phyloP scores from a whole-genome alignment of 2,113 vertebrate genomes.

The Capra hircus region DNA sequence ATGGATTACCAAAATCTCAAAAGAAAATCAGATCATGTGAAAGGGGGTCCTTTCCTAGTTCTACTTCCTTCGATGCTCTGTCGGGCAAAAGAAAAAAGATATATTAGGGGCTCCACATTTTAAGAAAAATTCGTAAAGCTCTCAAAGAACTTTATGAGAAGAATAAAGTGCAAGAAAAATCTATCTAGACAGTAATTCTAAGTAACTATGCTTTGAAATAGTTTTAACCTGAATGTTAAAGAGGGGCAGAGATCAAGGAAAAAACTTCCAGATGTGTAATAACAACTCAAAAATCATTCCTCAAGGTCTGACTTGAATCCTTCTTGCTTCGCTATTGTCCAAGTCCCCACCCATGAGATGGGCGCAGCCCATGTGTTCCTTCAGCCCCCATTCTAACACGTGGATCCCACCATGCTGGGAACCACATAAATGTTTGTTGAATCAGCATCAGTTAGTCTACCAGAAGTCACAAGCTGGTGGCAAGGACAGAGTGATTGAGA shows the following conservation, averaged over 20 bases:
- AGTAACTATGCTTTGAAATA: background rate
- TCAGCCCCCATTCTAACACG: background rate
- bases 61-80: background rate
- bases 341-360: accelerated
- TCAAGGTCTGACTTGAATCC: background rate
- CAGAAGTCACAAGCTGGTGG: background rate
- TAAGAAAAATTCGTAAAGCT: background rate
- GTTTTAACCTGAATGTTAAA: background rate
- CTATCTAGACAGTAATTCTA: background rate
- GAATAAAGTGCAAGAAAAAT: background rate
- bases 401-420: background rate
- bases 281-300: background rate
- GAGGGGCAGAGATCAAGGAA: background rate
- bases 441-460: background rate
- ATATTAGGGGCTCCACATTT: background rate
- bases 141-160: background rate
- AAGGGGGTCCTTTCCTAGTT: background rate
- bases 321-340: background rate
- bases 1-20: background rate
- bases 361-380: accelerated
- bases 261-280: background rate
- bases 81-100: background rate
- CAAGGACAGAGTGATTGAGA: background rate
- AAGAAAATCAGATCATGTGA: background rate
- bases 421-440: background rate